Conservation (phyloP, 1,140 invertebrate genomes). For the Drosophila rhopaloa region DNA sequence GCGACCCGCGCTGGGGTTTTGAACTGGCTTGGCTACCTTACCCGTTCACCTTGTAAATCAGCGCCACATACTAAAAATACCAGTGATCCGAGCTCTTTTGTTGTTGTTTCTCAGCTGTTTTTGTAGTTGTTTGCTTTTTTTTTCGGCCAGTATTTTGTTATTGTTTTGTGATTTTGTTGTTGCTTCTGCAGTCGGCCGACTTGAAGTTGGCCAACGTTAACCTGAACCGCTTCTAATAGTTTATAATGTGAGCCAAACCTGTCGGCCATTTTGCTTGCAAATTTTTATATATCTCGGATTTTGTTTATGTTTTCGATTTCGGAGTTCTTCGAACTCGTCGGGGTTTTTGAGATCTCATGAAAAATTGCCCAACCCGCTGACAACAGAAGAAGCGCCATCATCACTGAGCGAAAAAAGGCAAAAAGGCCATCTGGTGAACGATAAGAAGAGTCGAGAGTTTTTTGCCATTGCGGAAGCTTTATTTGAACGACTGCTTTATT, state of each 20-base stretch:
- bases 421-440: constrained; percentile 52
- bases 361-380: constrained; percentile 50
- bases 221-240: constrained; percentile 57
- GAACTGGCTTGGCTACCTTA: constrained; percentile 61
- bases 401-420: constrained; percentile 20
- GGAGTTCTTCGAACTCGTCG: constrained; percentile 60
- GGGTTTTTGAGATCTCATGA: constrained; percentile 44
- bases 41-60: constrained; percentile 65
- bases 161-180: constrained; percentile 19
- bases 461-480: constrained; percentile 59
- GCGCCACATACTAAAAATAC: constrained; percentile 63
- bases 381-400: constrained; percentile 33
- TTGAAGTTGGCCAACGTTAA: constrained; percentile 50
- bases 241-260: constrained; percentile 30
- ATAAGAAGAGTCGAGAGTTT: constrained; percentile 47
- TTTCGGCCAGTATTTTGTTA: constrained; percentile 11
- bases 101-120: constrained; percentile 17
- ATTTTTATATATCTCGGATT: constrained; percentile 24
- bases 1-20: constrained; percentile 48
- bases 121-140: neutral
- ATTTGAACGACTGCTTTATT: constrained; percentile 33
- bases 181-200: constrained; percentile 54
- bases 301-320: constrained; percentile 39
- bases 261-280: constrained; percentile 52
- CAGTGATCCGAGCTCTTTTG: constrained; percentile 49